phyloP scores from a whole-genome alignment of 2,888 invertebrate species.

The Drosophila mulleri region DNA sequence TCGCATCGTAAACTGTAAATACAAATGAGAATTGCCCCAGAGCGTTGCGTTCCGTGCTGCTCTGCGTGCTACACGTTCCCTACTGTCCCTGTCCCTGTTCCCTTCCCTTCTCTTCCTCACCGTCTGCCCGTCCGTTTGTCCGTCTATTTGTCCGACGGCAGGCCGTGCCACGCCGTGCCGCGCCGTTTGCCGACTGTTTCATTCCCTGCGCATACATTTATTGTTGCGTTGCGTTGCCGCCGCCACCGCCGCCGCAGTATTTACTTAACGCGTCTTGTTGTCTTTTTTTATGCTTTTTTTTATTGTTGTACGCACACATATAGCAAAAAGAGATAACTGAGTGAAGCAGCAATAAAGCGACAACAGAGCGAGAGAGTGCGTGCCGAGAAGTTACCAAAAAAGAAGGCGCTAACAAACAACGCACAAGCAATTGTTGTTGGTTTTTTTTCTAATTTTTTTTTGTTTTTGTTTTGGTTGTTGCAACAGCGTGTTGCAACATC shows the following conservation, averaged over 20 bases:
- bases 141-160: not conserved
- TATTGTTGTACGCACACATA: slow-evolving; percentile 1
- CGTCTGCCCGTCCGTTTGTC: not conserved
- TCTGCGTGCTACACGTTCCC: too few relatives aligned
- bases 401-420: not conserved
- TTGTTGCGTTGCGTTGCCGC: slow-evolving; percentile 28
- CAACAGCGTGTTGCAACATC: slow-evolving; percentile 35
- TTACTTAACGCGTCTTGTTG: slow-evolving; percentile 20
- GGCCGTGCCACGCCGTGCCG: slow-evolving; percentile 3
- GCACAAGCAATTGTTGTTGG: slow-evolving; percentile 4
- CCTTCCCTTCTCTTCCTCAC: not conserved
- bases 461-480: slow-evolving; percentile 16
- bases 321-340: not conserved
- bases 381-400: not conserved
- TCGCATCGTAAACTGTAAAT: slow-evolving; percentile 46
- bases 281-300: slow-evolving; percentile 15
- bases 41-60: slow-evolving; percentile 27
- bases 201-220: slow-evolving; percentile 38
- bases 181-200: slow-evolving; percentile 14
- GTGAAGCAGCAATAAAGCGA: not conserved
- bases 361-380: slow-evolving; percentile 4
- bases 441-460: not conserved
- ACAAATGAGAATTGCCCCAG: slow-evolving; percentile 49
- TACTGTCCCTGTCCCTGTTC: too few relatives aligned
- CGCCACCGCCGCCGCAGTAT: slow-evolving; percentile 28